Conservation (phyloP, 2,113 vertebrate genomes). For the Nerophis ophidion region DNA sequence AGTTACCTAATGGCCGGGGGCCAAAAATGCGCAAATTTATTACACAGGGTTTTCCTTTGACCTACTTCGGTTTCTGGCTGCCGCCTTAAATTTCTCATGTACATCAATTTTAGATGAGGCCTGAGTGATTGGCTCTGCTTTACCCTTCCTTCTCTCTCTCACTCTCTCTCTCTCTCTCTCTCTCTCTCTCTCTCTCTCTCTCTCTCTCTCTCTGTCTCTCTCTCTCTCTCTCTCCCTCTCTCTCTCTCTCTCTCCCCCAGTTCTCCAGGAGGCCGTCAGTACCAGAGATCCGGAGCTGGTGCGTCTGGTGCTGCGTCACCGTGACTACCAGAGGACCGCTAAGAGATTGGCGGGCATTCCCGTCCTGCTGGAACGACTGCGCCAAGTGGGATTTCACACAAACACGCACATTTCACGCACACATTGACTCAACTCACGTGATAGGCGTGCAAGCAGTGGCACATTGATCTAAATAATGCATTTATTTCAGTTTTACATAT, state of each 20-base stretch:
- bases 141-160: background rate
- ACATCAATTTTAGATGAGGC: constrained; percentile 56
- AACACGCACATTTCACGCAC: constrained; percentile 9
- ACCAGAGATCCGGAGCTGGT: constrained; percentile 89
- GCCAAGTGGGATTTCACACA: constrained; percentile 77
- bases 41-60: constrained; percentile 25
- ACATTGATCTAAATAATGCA: constrained; percentile 24
- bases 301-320: constrained; percentile 87
- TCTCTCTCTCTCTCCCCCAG: constrained; percentile 56
- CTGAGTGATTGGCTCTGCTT: constrained; percentile 34
- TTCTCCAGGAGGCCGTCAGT: constrained; percentile 94
- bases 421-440: constrained; percentile 8
- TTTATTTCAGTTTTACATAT: constrained; percentile 6
- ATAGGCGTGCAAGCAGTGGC: background rate
- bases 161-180: constrained; percentile 9
- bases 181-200: constrained; percentile 14
- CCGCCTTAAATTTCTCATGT: constrained; percentile 38
- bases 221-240: constrained; percentile 5
- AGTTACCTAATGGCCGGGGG: constrained; percentile 26
- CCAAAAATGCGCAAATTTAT: constrained; percentile 27
- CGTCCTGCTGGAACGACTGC: constrained; percentile 87
- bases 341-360: constrained; percentile 93
- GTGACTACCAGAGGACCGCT: constrained; percentile 92
- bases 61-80: constrained; percentile 38
- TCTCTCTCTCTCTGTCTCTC: constrained; percentile 9